Base-by-base conservation (phyloP, 64 coral and sea anemone species). In the Trachythela sp. region DNA sequence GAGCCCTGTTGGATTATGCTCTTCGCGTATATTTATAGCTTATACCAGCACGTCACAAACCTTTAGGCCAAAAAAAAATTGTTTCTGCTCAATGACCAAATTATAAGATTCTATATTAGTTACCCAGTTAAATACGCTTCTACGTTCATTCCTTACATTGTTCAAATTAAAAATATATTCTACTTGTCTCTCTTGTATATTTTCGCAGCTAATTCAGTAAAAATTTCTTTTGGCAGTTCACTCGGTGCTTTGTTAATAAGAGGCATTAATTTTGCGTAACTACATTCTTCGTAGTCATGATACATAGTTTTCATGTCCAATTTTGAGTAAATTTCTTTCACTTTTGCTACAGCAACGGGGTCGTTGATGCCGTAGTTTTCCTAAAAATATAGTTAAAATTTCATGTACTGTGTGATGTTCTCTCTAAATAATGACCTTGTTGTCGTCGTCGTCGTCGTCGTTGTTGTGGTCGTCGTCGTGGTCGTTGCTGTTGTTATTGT, bases 161-260 rank as follows among this genome's bases (percentile, higher is more conserved):
- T 64, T n/a, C 8, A 64, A 20, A n/a, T 64, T 64, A n/a, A n/a
- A 64, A 22, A 26, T 59, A 26, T 2, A 64, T 64, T 48, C 92
- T 51, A 94, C 64, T 94, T 97, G 24, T 92, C 92, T 71, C 95
- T 84, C 34, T 97, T 97, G 50, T 94, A 97, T 35, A 97, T 97
- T 88, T 97, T 97, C 39, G 90, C 88, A 4, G 86, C 95, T 90
- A 97, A 91, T 51, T 97, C 95, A 52, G 92, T 84, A n/a, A 97
- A 97, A 36, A 97, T 42, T 54, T 26, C 94, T 32, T 92, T 88
- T 1, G 95, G 93, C 20, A 97, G 88, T 35, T 71, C 60, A 15
- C 15, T 88, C 0, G 95, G 94, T 86, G 92, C 92, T 11, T 90
- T 83, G 2, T 88, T 76, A 83, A 97, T 97, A 10, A 92, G 90